A percentile compares a stretch with the other conserved stretches of the same genome.
Evolutionary conservation across 2,797 vertebrate species (phyloP).

Genomic region (Lepus oiostolus): DNA sequence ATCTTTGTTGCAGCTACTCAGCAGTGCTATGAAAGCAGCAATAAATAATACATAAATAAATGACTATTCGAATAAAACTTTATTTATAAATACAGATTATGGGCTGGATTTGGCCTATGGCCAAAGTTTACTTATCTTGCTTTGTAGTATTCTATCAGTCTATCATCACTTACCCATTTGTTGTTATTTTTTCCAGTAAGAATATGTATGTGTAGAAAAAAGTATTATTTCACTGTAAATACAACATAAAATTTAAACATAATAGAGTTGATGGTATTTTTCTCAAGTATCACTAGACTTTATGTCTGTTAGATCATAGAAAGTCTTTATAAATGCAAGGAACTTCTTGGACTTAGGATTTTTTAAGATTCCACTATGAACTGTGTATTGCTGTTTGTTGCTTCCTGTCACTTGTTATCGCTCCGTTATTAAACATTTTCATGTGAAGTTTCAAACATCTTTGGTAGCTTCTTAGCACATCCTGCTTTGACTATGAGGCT

Average conservation of each 20-base stretch:
- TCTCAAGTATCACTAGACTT: neutral
- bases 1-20: neutral
- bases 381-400: neutral
- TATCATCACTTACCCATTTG: neutral
- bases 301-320: constrained; percentile 16
- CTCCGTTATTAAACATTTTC: neutral
- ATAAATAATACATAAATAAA: neutral
- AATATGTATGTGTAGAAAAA: neutral
- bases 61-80: neutral
- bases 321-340: constrained; percentile 3
- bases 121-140: neutral
- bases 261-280: constrained; percentile 27
- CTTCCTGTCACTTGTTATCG: constrained; percentile 29
- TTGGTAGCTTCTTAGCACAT: constrained; percentile 11
- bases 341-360: neutral
- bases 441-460: constrained; percentile 1
- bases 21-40: neutral
- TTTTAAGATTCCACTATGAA: constrained; percentile 43
- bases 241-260: neutral
- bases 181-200: neutral
- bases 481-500: neutral
- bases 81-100: neutral
- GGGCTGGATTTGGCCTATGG: neutral
- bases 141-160: neutral
- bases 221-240: neutral